A percentile compares a stretch with the other conserved stretches of the same genome.
Evolutionary conservation across 2,888 invertebrate species (phyloP).

Genomic region (Metalampra italica): DNA sequence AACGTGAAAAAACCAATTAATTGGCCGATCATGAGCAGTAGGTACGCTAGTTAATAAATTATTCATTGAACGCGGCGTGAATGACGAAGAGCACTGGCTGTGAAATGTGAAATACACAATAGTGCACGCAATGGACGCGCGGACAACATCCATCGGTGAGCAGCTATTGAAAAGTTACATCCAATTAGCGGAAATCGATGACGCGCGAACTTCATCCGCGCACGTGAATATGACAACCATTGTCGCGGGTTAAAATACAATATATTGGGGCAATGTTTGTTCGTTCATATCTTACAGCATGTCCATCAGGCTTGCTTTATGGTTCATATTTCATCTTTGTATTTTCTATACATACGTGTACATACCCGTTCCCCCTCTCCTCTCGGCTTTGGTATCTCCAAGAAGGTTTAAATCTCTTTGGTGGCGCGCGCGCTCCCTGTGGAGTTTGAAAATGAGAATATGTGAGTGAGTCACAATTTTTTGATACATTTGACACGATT

Average conservation of each 20-base stretch:
- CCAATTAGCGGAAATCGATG: conserved; percentile 68
- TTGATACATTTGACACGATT: too few species aligned
- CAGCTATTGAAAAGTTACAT: conserved; percentile 54
- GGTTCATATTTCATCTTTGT: too few species aligned
- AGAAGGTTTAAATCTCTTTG: too few species aligned
- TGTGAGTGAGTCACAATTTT: too few species aligned
- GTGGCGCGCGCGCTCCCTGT: too few species aligned
- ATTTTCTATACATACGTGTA: too few species aligned
- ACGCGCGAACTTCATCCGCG: conserved; percentile 46
- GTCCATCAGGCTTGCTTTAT: too few species aligned
- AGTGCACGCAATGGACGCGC: conserved; percentile 10
- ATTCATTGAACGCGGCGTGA: conserved; percentile 35
- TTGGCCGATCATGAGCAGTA: not conserved
- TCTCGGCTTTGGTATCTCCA: too few species aligned
- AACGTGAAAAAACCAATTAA: not conserved
- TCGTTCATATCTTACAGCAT: too few species aligned
- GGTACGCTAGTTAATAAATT: conserved; percentile 15
- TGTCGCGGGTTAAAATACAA: conserved; percentile 40
- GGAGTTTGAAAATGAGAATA: too few species aligned
- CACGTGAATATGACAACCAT: conserved; percentile 56
- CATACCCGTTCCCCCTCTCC: too few species aligned
- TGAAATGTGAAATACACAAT: conserved; percentile 22
- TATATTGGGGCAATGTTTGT: conserved; percentile 16
- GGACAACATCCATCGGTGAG: conserved; percentile 18
- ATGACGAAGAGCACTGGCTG: conserved; percentile 36